A percentile compares a stretch with the other conserved stretches of the same genome.
phyloP scores from a whole-genome alignment of 1,140 invertebrate species.

The Carposina sasakii region DNA sequence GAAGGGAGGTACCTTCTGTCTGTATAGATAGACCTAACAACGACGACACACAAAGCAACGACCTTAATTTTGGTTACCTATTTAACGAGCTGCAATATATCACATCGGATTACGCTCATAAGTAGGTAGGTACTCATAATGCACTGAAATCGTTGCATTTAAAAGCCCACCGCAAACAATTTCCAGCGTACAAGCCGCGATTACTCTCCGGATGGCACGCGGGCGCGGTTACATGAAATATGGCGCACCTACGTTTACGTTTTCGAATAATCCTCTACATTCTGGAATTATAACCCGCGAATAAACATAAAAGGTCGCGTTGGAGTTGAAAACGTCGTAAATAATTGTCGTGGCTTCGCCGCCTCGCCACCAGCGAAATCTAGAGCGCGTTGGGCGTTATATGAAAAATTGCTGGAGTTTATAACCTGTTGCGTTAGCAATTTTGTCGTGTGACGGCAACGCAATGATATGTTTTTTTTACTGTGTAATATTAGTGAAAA shows the following conservation, averaged over 20 bases:
- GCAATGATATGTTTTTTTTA: too few species aligned
- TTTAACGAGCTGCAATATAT: too few species aligned
- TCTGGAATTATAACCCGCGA: slow-evolving; percentile 50
- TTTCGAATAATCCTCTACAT: slow-evolving; percentile 49
- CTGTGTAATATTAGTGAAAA: too few species aligned
- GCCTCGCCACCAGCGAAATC: slow-evolving; percentile 45
- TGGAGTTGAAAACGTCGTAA: slow-evolving; percentile 43
- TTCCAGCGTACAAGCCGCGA: slow-evolving; percentile 49
- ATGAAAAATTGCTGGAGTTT: slow-evolving; percentile 29
- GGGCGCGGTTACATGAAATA: slow-evolving; percentile 44
- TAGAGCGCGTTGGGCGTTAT: slow-evolving; percentile 30
- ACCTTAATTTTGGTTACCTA: too few species aligned
- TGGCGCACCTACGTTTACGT: slow-evolving; percentile 44
- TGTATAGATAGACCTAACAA: too few species aligned
- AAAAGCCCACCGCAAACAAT: too few species aligned
- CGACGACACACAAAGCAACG: too few species aligned
- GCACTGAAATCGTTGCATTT: too few species aligned
- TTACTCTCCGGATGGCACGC: slow-evolving; percentile 49
- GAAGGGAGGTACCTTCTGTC: too few species aligned
- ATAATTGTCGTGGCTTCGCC: slow-evolving; percentile 54
- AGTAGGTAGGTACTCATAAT: too few species aligned
- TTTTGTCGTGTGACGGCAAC: too few species aligned
- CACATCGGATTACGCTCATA: too few species aligned
- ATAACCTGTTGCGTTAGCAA: slow-evolving; percentile 46
- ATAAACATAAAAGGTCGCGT: slow-evolving; percentile 55